These are phyloP conservation scores for Apodemia mormo DNA, from an alignment of 2,888 invertebrate species.

Conservation along the genomic window DNA sequence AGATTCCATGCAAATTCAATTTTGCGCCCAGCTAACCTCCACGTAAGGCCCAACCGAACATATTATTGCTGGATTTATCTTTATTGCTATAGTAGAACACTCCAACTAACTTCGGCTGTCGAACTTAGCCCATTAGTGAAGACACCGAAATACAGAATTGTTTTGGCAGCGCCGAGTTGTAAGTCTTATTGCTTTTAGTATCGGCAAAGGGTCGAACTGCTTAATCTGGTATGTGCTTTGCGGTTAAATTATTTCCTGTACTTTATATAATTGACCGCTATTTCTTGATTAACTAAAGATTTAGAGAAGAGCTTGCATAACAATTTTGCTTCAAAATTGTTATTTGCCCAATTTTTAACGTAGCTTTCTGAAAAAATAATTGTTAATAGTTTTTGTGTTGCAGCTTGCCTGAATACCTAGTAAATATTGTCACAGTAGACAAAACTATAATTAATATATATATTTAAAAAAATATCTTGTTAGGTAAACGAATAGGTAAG, in stretches of 20 bases:
- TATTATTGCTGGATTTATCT: conserved; percentile 82
- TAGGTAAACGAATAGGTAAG: no score
- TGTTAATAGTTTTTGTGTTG: no score
- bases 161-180: conserved; percentile 78
- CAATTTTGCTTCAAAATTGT: background rate
- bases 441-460: no score
- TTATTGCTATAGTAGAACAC: conserved; percentile 80
- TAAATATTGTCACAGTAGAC: no score
- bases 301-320: background rate
- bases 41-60: conserved; percentile 79
- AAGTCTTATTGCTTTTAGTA: conserved; percentile 81
- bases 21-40: conserved; percentile 75
- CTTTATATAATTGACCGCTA: conserved; percentile 15
- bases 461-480: no score
- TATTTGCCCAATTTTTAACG: background rate
- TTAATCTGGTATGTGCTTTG: conserved; percentile 67
- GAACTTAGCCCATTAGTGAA: conserved; percentile 81
- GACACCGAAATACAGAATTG: conserved; percentile 80
- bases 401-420: no score
- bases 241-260: conserved; percentile 15
- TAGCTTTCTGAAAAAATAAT: no score
- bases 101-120: conserved; percentile 80
- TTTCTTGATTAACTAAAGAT: background rate
- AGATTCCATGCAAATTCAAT: conserved; percentile 81
- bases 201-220: conserved; percentile 68